Evolutionary conservation across 2,888 invertebrate genomes (phyloP), one percentile per base, ranked within the genome.

Genomic region (Drosophila mayaguana): DNA sequence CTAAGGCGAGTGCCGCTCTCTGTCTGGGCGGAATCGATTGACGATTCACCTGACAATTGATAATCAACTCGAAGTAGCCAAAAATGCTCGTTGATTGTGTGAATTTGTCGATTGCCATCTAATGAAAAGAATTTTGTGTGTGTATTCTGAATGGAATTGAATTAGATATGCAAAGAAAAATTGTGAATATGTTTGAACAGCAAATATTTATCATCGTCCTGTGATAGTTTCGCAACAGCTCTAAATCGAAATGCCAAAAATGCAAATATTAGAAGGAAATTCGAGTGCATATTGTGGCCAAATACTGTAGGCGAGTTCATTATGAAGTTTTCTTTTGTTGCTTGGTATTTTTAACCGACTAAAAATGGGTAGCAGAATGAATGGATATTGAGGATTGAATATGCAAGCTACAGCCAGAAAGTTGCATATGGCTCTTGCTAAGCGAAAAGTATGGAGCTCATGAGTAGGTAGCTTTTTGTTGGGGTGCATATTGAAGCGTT

Each of bases 41-140:
- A 54, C 55, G 22, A 25, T 42, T 32, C 16, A 43, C 16, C 42
- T 80, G 57, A 51, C 66, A 80, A 71, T 80, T 54, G 61, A 40
- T 70, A 65, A 75, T 80, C 75, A 76, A 76, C 48, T 70, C 61
- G 20, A 45, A 38, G 22, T 48, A 61, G n/a, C 34, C 36, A 28
- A 48, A 62, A 45, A 48, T 18, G 18, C 22, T 25, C 55, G 18
- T 80, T 70, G 63, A 79, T 77, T 80, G 70, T 62, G 14, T 28
- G 36, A 34, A 42, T 22, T 38, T 34, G 1, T 28, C 40, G 32
- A 59, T 72, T 50, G 63, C 32, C 1, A 55, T 45, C 45, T 48
- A 57, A 54, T 50, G 61, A 57, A 48, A 32, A 18, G n/a, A 66
- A 57, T 50, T 50, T 50, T 42, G 25, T 25, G 18, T 28, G 25